Evolutionary conservation across 2,888 invertebrate species (phyloP).

Genomic region (Melieria crassipennis): DNA sequence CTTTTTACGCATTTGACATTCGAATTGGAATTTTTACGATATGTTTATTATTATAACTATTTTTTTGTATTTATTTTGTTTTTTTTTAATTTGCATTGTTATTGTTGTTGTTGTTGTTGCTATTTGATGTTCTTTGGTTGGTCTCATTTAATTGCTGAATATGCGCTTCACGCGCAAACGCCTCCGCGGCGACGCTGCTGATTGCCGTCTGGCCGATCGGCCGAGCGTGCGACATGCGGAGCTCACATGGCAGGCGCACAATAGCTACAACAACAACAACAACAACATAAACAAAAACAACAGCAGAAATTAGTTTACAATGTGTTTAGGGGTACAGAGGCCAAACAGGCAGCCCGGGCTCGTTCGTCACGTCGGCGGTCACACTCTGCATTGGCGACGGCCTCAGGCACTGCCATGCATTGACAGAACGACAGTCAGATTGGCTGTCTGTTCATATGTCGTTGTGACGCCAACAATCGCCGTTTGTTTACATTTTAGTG

Average conservation of each 20-base stretch:
- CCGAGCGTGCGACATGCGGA: no score
- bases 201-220: no score
- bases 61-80: constrained; percentile 1
- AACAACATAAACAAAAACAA: constrained; percentile 8
- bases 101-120: not conserved
- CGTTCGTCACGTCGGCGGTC: no score
- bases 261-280: constrained; percentile 2
- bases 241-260: not conserved
- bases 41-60: constrained; percentile 4
- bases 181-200: constrained; percentile 20
- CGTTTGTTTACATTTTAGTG: no score
- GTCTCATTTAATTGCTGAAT: constrained; percentile 22
- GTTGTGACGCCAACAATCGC: no score
- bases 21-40: constrained; percentile 14
- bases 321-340: no score
- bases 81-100: not conserved
- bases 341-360: no score
- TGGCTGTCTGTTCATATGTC: no score
- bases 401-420: no score
- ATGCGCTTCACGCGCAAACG: constrained; percentile 32
- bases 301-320: no score
- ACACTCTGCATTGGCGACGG: no score
- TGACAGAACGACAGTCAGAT: no score
- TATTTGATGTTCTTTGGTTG: not conserved
- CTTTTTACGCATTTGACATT: not conserved